Base-by-base conservation (phyloP, 2,888 invertebrate genomes). In the Lasioglossum vierecki region DNA sequence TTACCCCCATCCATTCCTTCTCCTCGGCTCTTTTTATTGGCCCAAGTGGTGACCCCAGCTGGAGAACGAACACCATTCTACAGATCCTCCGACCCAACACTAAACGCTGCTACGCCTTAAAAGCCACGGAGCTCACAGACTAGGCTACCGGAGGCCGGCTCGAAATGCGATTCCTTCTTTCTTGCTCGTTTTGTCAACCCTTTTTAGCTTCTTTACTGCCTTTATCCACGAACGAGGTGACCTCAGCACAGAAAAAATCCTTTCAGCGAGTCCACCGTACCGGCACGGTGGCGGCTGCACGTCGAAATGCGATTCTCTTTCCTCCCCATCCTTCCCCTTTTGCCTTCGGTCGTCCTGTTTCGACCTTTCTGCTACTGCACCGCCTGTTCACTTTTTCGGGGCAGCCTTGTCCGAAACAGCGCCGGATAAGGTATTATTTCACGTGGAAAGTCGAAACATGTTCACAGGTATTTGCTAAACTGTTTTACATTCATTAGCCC, bases 231-330 rank as follows among this genome's bases (percentile, higher is more conserved):
- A 70, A 70, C 35, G 39, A 39, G 41, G 70, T 41, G 70, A 70
- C 70, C 70, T 70, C 39, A 22, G 4, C 70, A 39, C 0, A 4
- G 70, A 70, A 70, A 70, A 39, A 70, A 22, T 70, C 41, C 41
- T 39, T 41, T 41, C 57, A 63, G 30, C 57, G 53, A 4, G 26
- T 41, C 39, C 75, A 26, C 4, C 53, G 26, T 60, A 41, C 15
- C 49, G 30, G 46, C 44, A 13, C 46, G 46, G 15, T 15, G 46
- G 46, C 15, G 46, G 72, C 18, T 46, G 5, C 72, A 39, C 49
- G 13, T 26, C 35, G 63, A 76, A 76, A 63, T 44, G 26, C 39
- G 46, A 76, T 68, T 68, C 76, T 26, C 39, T 39, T 68, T n/a
- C 22, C 49, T n/a, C 6, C 18, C n/a, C 35, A 2, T 9, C 76